Base-by-base conservation (phyloP, 2,888 invertebrate species). In the Mayetiola destructor region DNA sequence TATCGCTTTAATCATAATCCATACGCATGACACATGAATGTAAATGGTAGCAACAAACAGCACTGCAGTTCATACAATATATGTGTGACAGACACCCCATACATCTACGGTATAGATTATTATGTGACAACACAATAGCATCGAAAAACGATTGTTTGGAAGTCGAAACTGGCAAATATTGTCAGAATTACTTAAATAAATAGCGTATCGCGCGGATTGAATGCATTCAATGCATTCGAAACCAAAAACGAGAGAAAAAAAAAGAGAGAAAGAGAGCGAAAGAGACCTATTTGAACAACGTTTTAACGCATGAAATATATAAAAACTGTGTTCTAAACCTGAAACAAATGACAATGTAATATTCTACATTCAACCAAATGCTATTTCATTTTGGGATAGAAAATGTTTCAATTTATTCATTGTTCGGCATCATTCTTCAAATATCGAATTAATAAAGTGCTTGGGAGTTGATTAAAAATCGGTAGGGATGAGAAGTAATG, bases 1-100 rank as follows among this genome's bases (percentile, higher is more conserved):
- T n/a, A n/a, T n/a, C n/a, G n/a, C n/a, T n/a, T 48, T 48, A 48
- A 48, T 48, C 48, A 48, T 48, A 48, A 48, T 48, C 48, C 48
- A 48, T 10, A 40, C 21, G 23, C 18, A 39, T 3, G n/a, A 39
- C 39, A 39, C 39, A 39, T 4, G n/a, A n/a, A n/a, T n/a, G n/a
- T n/a, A n/a, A n/a, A n/a, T n/a, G n/a, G 36, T n/a, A 36, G 36
- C 16, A 3, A 18, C 3, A 16, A 3, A 39, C 23, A 42, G 48
- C 27, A 48, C 27, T 27, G 20, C 4, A 27, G n/a, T n/a, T 48
- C 23, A 27, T 27, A 27, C n/a, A 27, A 48, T n/a, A 27, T 48
- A 5, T 48, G 3, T n/a, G 23, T 27, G 5, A 27, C 23, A 27
- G 48, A 48, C 48, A 48, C 48, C 48, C 48, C 27, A 48, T 27